phyloP scores from a whole-genome alignment of 2,113 vertebrate genomes.

The Lonchura striata region DNA sequence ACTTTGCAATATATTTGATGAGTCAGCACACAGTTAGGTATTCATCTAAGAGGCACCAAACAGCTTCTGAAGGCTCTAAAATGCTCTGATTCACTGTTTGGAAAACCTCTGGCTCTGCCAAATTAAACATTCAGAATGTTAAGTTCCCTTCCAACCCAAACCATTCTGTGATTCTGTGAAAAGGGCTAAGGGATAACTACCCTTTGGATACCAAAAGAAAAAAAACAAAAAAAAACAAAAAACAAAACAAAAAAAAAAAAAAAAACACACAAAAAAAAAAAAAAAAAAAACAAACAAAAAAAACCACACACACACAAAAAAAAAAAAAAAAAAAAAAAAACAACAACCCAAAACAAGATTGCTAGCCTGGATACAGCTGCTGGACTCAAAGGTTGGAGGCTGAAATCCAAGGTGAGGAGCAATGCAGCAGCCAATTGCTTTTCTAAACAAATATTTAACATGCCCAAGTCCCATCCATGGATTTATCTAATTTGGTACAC shows the following conservation, averaged over 20 bases:
- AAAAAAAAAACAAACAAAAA: not conserved
- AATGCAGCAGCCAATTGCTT: not conserved
- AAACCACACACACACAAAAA: no score
- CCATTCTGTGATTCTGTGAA: not conserved
- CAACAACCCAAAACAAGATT: not conserved
- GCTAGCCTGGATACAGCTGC: not conserved
- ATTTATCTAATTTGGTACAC: not conserved
- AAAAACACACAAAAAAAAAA: not conserved
- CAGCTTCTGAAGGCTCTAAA: not conserved
- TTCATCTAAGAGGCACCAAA: not conserved
- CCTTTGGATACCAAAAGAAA: not conserved
- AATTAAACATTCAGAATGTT: not conserved
- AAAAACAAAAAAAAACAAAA: not conserved
- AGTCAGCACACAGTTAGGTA: not conserved
- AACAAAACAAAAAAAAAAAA: no score
- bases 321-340: not conserved
- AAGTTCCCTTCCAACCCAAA: not conserved
- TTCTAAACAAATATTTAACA: not conserved
- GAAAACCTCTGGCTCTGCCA: not conserved
- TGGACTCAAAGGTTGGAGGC: not conserved
- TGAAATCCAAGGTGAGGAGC: not conserved
- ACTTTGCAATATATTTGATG: not conserved
- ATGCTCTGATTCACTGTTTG: not conserved
- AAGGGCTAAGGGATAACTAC: not conserved
- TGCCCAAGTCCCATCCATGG: fast-evolving